These are phyloP conservation scores for Petrocephalus schoutedeni DNA, from an alignment of 2,797 vertebrate species.

Conservation along the genomic window DNA sequence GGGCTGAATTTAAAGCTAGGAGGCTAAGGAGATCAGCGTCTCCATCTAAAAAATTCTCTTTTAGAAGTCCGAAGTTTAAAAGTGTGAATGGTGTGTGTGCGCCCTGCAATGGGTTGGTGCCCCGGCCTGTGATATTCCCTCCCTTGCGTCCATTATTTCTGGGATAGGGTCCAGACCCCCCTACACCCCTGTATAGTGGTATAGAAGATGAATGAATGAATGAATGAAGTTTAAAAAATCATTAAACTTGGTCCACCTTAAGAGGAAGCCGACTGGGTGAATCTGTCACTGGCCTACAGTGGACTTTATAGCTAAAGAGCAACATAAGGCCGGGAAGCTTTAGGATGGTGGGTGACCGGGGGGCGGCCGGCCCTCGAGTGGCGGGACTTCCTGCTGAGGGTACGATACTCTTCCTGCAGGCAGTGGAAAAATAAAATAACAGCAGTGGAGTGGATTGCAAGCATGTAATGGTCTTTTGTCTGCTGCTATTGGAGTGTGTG, in stretches of 20 bases:
- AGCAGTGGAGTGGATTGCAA: slow-evolving; percentile 88
- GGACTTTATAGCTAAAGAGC: background rate
- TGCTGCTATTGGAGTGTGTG: slow-evolving; percentile 56
- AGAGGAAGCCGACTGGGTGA: background rate
- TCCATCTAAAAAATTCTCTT: background rate
- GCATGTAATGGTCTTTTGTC: slow-evolving; percentile 87
- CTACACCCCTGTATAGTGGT: background rate
- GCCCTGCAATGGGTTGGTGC: background rate
- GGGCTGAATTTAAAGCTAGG: background rate
- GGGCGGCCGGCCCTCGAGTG: background rate
- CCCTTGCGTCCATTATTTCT: background rate
- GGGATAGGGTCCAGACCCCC: background rate
- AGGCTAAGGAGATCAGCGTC: background rate
- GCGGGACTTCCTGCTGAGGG: slow-evolving; percentile 27
- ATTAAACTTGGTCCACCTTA: background rate
- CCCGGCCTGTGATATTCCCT: background rate
- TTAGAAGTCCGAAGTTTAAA: background rate
- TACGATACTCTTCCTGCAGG: slow-evolving; percentile 67
- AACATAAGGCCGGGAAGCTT: background rate
- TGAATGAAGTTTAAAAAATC: background rate
- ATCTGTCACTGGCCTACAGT: background rate
- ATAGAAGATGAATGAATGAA: background rate
- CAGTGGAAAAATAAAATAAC: slow-evolving; percentile 77
- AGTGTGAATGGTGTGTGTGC: background rate
- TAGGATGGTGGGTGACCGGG: background rate